Evolutionary conservation across 1,140 invertebrate genomes (phyloP).

Genomic region (Drosophila grimshawi): DNA sequence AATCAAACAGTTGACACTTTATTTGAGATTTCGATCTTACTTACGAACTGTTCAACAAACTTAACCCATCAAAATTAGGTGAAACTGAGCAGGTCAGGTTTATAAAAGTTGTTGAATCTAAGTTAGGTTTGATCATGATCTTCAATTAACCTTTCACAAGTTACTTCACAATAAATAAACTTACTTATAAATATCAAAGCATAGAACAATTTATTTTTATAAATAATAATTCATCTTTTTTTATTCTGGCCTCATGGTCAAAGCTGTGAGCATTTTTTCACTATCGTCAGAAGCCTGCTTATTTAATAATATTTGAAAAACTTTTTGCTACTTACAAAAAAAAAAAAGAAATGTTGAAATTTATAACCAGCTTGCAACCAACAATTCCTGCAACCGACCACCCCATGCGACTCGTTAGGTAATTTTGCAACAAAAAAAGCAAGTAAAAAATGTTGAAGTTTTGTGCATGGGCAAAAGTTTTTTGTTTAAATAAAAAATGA

Average conservation of each 20-base stretch:
- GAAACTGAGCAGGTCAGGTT: background rate
- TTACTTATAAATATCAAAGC: background rate
- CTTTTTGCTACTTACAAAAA: conserved; percentile 41
- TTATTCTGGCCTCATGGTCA: background rate
- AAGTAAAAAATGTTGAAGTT: conserved; percentile 29
- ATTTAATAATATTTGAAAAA: conserved; percentile 59
- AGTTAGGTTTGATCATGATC: background rate
- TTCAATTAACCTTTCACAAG: background rate
- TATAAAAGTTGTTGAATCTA: background rate
- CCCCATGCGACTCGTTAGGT: conserved; percentile 35
- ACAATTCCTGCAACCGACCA: conserved; percentile 15
- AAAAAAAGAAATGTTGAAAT: conserved; percentile 13
- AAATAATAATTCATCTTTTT: conserved; percentile 7
- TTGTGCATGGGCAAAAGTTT: conserved; percentile 50
- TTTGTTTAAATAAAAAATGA: conserved; percentile 65
- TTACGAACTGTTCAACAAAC: too few species aligned
- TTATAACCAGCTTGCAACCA: conserved; percentile 39
- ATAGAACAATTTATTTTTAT: background rate
- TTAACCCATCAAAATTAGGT: background rate
- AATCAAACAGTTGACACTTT: background rate
- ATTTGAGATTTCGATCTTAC: background rate
- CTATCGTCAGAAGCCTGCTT: conserved; percentile 31
- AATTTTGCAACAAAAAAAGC: conserved; percentile 32
- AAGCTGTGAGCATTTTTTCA: conserved; percentile 7
- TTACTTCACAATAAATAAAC: background rate